Evolutionary conservation across 2,888 invertebrate species (phyloP).

Genomic region (Nudaria mundana): DNA sequence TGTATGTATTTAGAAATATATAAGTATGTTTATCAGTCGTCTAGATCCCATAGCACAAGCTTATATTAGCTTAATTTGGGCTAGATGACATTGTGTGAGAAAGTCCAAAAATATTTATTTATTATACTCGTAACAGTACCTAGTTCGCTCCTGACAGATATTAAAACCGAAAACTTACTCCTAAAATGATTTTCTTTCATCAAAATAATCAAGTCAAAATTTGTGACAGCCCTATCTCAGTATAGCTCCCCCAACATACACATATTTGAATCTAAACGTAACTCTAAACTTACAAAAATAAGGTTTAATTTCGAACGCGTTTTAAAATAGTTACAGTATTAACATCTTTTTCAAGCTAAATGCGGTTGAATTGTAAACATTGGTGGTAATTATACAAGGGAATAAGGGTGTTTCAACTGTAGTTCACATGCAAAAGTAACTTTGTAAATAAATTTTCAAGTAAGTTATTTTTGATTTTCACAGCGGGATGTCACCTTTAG

Average conservation of each 20-base stretch:
- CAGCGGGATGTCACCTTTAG: constrained; percentile 8
- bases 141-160: too few species aligned
- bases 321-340: neutral
- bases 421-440: neutral
- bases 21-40: too few species aligned
- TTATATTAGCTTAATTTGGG: too few species aligned
- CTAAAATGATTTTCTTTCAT: constrained; percentile 17
- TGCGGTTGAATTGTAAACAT: neutral
- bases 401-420: neutral
- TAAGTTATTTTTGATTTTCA: constrained; percentile 11
- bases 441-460: constrained; percentile 8
- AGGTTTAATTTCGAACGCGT: neutral
- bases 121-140: too few species aligned
- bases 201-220: constrained; percentile 32
- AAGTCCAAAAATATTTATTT: too few species aligned
- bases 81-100: too few species aligned
- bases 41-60: too few species aligned
- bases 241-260: neutral
- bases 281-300: neutral
- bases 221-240: constrained; percentile 26
- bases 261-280: neutral
- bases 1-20: too few species aligned
- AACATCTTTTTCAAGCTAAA: neutral
- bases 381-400: neutral
- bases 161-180: too few species aligned